Evolutionary conservation across 2,113 vertebrate species (phyloP), one percentile per base, ranked within the genome.

Genomic region (Ctenodactylus gundi): DNA sequence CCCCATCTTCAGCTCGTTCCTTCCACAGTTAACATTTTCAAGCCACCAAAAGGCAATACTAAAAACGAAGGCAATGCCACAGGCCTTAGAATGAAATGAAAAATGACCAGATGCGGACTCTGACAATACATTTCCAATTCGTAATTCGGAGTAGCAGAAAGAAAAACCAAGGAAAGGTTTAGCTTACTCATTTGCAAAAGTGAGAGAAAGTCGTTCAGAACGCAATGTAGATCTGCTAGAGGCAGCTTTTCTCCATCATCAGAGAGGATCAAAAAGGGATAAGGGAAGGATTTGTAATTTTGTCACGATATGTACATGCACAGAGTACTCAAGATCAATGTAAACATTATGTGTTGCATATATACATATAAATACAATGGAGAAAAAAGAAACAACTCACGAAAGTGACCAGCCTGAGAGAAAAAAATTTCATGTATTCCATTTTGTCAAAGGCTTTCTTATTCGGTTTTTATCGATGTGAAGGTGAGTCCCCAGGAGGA

Each of bases 121-220:
- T 95, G 72, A 85, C 81, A 95, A 96, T 55, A 85, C 49, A 91
- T 96, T 92, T 91, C 41, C 76, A 94, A 94, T 96, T 84, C 86
- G 1, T 83, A 93, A 92, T 96, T 98, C 94, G 94, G 94, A 96
- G 64, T 78, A 96, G 25, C 29, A 95, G 94, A 41, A 89, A 44
- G 7, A 18, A 8, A 94, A 97, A 11, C 23, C 60, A 77, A n/a
- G 62, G 53, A 95, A 96, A 92, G n/a, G 12, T 85, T 97, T 97
- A 1, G 20, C 88, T 92, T 76, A 62, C 46, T 90, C n/a, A 62
- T 84, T 95, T 94, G 34, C 31, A 41, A 86, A 29, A 68, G 39
- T 72, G 64, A 91, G 53, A 70, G 36, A 90, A 88, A 86, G 34
- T 17, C 20, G 55, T n/a, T 93, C 76, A 65, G 41, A 90, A 62